Conservation (phyloP, 2,113 vertebrate species). For the Rhizomys pruinosus region DNA sequence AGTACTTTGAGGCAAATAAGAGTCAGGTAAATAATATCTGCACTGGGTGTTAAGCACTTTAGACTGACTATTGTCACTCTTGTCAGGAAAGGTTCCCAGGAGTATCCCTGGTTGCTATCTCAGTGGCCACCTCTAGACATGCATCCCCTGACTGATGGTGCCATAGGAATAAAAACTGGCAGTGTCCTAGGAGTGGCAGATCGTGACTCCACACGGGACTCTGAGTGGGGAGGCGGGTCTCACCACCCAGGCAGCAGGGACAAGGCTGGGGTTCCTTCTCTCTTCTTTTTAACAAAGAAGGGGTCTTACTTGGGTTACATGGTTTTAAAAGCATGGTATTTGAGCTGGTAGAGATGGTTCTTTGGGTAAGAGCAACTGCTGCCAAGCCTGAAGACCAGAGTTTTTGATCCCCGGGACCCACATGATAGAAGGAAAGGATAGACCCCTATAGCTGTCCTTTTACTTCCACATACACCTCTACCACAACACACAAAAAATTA, state of each 20-base stretch:
- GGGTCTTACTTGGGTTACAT: background rate
- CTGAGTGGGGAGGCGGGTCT: rapidly evolving
- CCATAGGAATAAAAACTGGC: background rate
- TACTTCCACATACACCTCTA: background rate
- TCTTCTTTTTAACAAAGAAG: background rate
- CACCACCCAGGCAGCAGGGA: rapidly evolving
- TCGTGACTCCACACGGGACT: rapidly evolving
- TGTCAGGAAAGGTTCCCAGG: background rate
- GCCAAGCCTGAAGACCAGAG: background rate
- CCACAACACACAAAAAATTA: background rate
- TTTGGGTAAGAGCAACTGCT: background rate
- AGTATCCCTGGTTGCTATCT: background rate
- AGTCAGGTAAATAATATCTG: background rate
- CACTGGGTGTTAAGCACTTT: background rate
- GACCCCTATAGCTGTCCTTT: background rate
- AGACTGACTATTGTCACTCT: background rate
- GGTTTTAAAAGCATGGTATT: background rate
- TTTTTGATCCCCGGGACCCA: background rate
- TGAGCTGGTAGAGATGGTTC: background rate
- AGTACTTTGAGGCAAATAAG: background rate
- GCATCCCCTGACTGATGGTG: rapidly evolving
- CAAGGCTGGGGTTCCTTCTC: rapidly evolving
- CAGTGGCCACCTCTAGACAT: no score
- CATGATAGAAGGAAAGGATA: background rate
- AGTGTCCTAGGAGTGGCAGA: background rate